Percentiles rank a stretch among this genome's conserved stretches.
These are phyloP conservation scores for Diabrotica balteata DNA, from an alignment of 2,888 invertebrate species.

Conservation along the genomic window DNA sequence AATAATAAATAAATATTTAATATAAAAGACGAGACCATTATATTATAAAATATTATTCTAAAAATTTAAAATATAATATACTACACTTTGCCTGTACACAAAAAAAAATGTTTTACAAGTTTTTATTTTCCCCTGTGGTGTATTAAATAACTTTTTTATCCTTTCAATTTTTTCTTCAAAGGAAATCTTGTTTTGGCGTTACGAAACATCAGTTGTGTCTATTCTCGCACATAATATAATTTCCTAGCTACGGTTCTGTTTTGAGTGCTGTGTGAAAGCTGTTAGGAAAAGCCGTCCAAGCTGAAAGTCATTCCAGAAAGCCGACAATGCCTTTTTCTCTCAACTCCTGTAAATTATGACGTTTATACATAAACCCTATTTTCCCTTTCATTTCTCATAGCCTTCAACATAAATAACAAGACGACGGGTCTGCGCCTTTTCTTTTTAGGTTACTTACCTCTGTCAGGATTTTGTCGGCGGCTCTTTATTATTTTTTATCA, in stretches of 20 bases:
- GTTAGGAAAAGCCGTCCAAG: constrained; percentile 40
- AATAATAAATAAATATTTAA: no score
- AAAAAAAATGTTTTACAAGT: no score
- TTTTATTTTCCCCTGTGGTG: no score
- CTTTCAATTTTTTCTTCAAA: no score
- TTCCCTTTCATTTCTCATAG: constrained; percentile 57
- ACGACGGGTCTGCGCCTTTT: constrained; percentile 16
- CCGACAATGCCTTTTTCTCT: constrained; percentile 48
- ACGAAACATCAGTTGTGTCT: no score
- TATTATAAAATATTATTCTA: no score
- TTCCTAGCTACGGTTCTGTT: constrained; percentile 2
- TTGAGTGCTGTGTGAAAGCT: constrained; percentile 40
- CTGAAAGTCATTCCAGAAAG: constrained; percentile 46
- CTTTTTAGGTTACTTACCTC: constrained; percentile 32
- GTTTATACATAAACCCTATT: constrained; percentile 54
- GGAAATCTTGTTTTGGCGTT: no score
- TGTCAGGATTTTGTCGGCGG: constrained; percentile 33
- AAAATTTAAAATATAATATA: no score
- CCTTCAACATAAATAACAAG: constrained; percentile 50
- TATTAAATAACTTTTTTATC: no score
- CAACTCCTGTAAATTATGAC: constrained; percentile 51
- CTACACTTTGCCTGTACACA: no score
- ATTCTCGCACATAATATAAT: background rate
- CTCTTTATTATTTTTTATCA: constrained; percentile 29
- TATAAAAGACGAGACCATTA: no score